Percentiles rank a stretch among this genome's conserved stretches.
phyloP scores from a whole-genome alignment of 2,888 invertebrate genomes.

The Drosophila fungiperda region DNA sequence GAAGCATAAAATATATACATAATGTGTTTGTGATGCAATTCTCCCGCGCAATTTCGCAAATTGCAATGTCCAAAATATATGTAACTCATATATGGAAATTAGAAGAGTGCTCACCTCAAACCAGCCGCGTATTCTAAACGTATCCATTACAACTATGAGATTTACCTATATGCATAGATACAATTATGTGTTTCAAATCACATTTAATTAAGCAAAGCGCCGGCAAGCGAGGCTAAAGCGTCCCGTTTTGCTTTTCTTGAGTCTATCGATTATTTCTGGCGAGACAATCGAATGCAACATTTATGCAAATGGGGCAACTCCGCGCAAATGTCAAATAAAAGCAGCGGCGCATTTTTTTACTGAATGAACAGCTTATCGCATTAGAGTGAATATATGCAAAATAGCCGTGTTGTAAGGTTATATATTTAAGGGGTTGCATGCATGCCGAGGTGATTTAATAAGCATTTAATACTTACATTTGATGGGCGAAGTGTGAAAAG shows the following conservation, averaged over 20 bases:
- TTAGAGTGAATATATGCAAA: background rate
- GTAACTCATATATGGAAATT: background rate
- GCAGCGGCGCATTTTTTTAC: background rate
- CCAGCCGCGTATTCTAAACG: conserved; percentile 83
- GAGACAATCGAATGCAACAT: conserved; percentile 22
- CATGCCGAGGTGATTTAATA: conserved; percentile 33
- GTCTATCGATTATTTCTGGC: conserved; percentile 30
- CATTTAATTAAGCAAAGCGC: conserved; percentile 40
- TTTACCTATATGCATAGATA: conserved; percentile 54
- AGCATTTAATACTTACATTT: conserved; percentile 65
- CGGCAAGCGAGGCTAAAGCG: conserved; percentile 36
- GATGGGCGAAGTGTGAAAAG: conserved; percentile 77
- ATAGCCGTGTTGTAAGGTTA: conserved; percentile 36
- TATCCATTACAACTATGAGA: conserved; percentile 60
- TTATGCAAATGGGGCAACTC: conserved; percentile 42
- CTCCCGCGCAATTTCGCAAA: conserved; percentile 29
- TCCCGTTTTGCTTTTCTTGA: conserved; percentile 14
- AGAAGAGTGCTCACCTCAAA: conserved; percentile 80
- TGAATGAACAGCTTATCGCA: conserved; percentile 35
- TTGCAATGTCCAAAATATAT: conserved; percentile 1
- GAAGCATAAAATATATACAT: conserved; percentile 13
- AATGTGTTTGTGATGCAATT: conserved; percentile 49
- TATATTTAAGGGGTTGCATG: conserved; percentile 19
- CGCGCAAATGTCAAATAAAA: conserved; percentile 4
- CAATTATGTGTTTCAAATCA: conserved; percentile 19